Base-by-base conservation (phyloP, 2,888 invertebrate species). In the Ctenicera cuprea region DNA sequence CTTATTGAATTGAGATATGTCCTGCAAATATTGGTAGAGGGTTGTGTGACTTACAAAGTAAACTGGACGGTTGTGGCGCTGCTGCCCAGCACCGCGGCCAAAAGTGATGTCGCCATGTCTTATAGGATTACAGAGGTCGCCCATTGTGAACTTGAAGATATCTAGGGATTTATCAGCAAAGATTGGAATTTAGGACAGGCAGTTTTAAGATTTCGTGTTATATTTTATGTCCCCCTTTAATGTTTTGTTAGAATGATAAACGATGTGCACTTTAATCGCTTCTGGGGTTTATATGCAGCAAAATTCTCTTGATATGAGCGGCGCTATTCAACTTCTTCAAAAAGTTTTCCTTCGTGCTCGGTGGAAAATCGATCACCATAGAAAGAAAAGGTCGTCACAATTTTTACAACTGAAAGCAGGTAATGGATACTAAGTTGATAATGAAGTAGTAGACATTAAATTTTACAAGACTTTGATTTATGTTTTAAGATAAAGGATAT, bases 101-200 rank as follows among this genome's bases (percentile, higher is more conserved):
- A 78, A 78, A 78, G 79, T 78, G 79, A 80, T 80, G 79, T 79
- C 78, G 74, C 77, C 77, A 78, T 79, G 79, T 74, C 78, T 80
- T 80, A 81, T 80, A 80, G 80, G 82, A 81, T 82, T 82, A 82
- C 79, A 72, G 74, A 80, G 80, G 80, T 79, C 78, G 77, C 77
- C 81, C 79, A 81, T 82, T 81, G 82, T 82, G 82, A 81, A 82
- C 82, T 82, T 80, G 78, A 78, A 77, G 80, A 82, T 82, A 82
- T 82, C 82, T 77, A 66, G 80, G 80, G 82, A 82, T 82, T 81
- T 82, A 82, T 82, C 82, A 80, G 79, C 68, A 74, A 76, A 79
- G 80, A 81, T 82, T 82, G 80, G 80, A 80, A 81, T 82, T 82
- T 82, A 80, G 80, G 79, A 74, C 76, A 70, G 73, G 70, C 75